Base-by-base conservation (phyloP, 1,140 invertebrate genomes). In the Lepidurus packardi region DNA sequence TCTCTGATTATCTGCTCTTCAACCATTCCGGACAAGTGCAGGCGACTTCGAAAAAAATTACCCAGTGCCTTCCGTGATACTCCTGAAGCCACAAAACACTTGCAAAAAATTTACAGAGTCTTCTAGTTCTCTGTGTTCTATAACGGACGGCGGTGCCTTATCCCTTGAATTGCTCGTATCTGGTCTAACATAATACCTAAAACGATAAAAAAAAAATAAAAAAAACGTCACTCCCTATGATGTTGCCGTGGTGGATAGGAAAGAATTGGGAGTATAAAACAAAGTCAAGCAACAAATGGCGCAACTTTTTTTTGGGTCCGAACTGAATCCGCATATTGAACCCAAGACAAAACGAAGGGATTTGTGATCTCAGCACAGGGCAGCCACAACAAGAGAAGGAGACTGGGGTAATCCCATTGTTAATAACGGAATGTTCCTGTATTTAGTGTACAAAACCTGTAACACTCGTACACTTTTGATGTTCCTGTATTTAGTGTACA, bases 61-160 rank as follows among this genome's bases (percentile, higher is more conserved):
- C 53, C 53, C 53, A 65, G 53, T 65, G 53, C 53, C 53, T 65
- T 65, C 53, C 7, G 21, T n/a, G 53, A 65, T 65, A 65, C 53
- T 65, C 53, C 53, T 7, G 53, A 21, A 21, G 53, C 13, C 53
- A n/a, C 16, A 13, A 65, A 65, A 65, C 53, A 65, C 53, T 7
- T 7, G 13, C 10, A n/a, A 9, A 65, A 7, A 65, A 65, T n/a
- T 65, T 16, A 16, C 6, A n/a, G 53, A 65, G 53, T 65, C 53
- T 9, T 34, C 6, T 0, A 65, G 21, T 65, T 16, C 53, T 13
- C 16, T 21, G 13, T 16, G 53, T 16, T 65, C 53, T 65, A 21
- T 13, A 65, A 65, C 3, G 21, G 53, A 65, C 7, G 53, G 53
- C 21, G 53, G 53, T 65, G 53, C 53, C 7, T 65, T 65, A 65